Percentiles rank a stretch among this genome's conserved stretches.
Conservation (phyloP, 1,140 invertebrate genomes). For the Marisa cornuarietis region DNA sequence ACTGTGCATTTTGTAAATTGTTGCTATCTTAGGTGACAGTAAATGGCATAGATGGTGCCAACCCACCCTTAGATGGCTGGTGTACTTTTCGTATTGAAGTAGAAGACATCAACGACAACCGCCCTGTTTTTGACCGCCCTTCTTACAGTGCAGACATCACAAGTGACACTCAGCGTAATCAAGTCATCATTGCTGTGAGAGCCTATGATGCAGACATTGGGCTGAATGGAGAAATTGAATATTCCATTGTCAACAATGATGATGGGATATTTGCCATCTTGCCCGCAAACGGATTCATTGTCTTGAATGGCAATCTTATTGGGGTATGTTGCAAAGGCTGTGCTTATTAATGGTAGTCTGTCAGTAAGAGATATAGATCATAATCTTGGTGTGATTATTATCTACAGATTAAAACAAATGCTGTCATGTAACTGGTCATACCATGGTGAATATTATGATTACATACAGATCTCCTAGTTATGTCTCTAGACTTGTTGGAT, state of each 20-base stretch:
- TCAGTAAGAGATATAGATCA: no score
- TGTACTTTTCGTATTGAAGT: conserved; percentile 76
- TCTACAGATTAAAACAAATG: no score
- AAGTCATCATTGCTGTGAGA: conserved; percentile 43
- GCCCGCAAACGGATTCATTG: conserved; percentile 14
- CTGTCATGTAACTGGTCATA: no score
- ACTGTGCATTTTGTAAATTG: not conserved
- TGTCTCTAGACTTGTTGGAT: no score
- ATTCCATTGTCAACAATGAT: conserved; percentile 38
- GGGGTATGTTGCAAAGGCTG: conserved; percentile 3
- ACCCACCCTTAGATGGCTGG: conserved; percentile 47
- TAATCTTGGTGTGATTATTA: no score
- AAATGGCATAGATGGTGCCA: conserved; percentile 49
- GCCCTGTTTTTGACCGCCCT: conserved; percentile 78
- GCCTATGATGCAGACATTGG: conserved; percentile 57
- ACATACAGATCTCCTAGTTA: no score
- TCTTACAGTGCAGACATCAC: conserved; percentile 20
- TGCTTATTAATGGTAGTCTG: not conserved
- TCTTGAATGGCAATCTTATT: conserved; percentile 1
- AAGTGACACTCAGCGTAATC: conserved; percentile 18
- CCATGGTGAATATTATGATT: no score
- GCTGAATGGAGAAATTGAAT: conserved; percentile 50
- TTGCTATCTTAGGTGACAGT: conserved; percentile 44
- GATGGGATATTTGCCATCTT: conserved; percentile 3
- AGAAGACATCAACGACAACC: conserved; percentile 90